Evolutionary conservation across 2,888 invertebrate genomes (phyloP).

Genomic region (Fissipunctia ypsillon): DNA sequence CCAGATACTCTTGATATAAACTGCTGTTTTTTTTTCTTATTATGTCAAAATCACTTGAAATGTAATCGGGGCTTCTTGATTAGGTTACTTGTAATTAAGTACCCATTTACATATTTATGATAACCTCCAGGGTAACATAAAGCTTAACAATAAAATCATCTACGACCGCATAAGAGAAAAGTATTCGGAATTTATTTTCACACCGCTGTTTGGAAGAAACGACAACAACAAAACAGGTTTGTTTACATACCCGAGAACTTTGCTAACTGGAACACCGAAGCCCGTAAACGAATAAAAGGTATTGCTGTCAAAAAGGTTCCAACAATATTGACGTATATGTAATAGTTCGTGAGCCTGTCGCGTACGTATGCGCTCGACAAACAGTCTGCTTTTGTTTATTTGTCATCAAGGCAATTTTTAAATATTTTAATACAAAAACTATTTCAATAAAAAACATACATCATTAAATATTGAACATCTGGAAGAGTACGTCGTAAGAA

Average conservation of each 20-base stretch:
- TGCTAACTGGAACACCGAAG: conserved; percentile 31
- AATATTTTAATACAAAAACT: background rate
- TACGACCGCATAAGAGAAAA: background rate
- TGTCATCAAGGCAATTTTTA: conserved; percentile 2
- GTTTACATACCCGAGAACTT: background rate
- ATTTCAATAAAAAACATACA: background rate
- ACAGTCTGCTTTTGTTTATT: conserved; percentile 30
- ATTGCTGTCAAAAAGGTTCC: conserved; percentile 19
- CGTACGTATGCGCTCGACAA: conserved; percentile 19
- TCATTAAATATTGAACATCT: background rate
- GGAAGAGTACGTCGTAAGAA: background rate
- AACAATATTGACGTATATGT: conserved; percentile 47
- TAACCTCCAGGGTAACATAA: background rate
- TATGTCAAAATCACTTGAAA: background rate
- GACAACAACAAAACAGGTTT: background rate
- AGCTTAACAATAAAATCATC: conserved; percentile 5
- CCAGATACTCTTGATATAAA: conserved; percentile 26
- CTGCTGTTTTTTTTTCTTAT: background rate
- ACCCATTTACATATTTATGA: background rate
- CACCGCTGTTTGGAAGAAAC: background rate
- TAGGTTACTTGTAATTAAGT: background rate
- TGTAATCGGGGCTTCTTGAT: background rate
- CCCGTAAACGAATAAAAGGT: conserved; percentile 4
- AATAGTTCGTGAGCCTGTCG: conserved; percentile 26
- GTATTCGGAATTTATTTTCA: conserved; percentile 2